Evolutionary conservation across 2,797 vertebrate species (phyloP).

Genomic region (Ctenopoma kingsleyae): DNA sequence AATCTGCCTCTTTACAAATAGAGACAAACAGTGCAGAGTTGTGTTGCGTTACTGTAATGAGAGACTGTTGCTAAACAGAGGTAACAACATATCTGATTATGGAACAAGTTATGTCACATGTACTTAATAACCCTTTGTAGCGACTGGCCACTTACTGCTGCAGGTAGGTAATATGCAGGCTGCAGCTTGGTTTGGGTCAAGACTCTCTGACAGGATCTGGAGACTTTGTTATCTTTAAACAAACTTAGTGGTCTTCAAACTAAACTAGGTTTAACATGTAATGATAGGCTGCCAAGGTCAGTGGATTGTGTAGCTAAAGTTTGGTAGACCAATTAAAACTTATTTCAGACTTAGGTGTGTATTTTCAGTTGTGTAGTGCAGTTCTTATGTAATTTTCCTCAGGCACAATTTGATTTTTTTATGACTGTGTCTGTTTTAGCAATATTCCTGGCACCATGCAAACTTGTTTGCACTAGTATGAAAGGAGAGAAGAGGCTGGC

Average conservation of each 20-base stretch:
- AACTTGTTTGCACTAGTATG: no score
- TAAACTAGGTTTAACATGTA: no score
- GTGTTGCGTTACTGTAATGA: slow-evolving; percentile 43
- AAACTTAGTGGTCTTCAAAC: background rate
- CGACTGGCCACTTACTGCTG: background rate
- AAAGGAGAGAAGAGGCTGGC: no score
- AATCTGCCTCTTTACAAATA: slow-evolving; percentile 41
- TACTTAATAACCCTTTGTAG: slow-evolving; percentile 1
- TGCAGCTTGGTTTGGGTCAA: slow-evolving; percentile 1
- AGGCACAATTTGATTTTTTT: no score
- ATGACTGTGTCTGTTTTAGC: no score
- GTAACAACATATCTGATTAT: slow-evolving; percentile 22
- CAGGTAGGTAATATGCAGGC: background rate
- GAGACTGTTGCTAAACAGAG: slow-evolving; percentile 39
- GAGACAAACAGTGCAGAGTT: slow-evolving; percentile 24
- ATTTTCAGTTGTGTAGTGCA: no score
- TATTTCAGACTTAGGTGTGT: no score
- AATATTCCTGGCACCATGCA: no score
- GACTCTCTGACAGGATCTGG: background rate
- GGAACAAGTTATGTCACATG: slow-evolving; percentile 16
- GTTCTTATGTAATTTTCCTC: no score
- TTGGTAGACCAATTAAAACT: no score
- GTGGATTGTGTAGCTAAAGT: no score
- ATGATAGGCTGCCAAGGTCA: no score
- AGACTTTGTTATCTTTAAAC: background rate